Evolutionary conservation across 2,888 invertebrate genomes (phyloP).

Genomic region (Timema podura): DNA sequence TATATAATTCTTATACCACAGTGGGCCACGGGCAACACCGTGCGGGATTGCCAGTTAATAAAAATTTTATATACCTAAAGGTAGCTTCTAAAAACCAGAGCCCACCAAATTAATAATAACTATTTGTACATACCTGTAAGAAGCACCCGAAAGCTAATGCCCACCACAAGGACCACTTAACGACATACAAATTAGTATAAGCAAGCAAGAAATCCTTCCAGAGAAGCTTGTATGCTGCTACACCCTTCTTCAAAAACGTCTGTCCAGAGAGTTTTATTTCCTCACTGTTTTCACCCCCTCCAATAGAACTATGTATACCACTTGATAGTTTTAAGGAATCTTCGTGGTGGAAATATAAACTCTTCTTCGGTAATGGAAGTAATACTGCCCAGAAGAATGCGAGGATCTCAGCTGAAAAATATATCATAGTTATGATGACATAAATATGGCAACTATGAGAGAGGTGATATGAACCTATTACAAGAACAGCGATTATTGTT

Average conservation of each 20-base stretch:
- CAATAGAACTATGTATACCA: no score
- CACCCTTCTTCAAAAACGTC: background rate
- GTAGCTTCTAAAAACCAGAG: no score
- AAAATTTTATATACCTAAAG: no score
- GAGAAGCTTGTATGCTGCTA: conserved; percentile 37
- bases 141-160: conserved; percentile 68
- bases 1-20: no score
- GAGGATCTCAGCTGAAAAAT: background rate
- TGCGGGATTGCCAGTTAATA: background rate
- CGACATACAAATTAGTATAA: conserved; percentile 55
- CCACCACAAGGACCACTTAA: conserved; percentile 79
- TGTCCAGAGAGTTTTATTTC: no score
- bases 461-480: no score
- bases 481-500: no score
- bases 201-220: conserved; percentile 56
- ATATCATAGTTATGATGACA: no score
- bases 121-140: conserved; percentile 52
- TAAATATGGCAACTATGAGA: no score
- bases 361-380: background rate
- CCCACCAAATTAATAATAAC: background rate
- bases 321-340: no score
- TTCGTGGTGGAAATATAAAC: conserved; percentile 1
- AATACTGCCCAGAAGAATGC: background rate
- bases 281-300: no score
- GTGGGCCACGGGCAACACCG: background rate